phyloP scores from a whole-genome alignment of 2,113 vertebrate genomes.

The Sclerurus mexicanus region DNA sequence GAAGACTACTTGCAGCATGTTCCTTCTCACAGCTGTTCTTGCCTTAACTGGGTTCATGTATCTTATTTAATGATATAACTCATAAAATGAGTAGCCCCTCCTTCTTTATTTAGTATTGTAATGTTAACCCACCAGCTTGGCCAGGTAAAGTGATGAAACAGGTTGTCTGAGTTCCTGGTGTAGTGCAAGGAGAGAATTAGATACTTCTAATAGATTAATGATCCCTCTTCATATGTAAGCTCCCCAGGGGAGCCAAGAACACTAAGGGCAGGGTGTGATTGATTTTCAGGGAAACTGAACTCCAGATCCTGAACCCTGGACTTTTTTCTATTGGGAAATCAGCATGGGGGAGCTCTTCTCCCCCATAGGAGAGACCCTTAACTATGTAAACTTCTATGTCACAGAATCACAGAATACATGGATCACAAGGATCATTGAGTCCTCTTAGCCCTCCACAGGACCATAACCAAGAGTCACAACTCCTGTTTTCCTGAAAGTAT shows the following conservation, averaged over 20 bases:
- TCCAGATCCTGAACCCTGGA: background rate
- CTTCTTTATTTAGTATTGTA: background rate
- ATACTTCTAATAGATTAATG: background rate
- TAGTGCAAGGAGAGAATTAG: background rate
- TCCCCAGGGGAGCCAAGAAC: background rate
- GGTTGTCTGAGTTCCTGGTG: background rate
- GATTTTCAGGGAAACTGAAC: background rate
- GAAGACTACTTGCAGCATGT: background rate
- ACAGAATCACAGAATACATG: background rate
- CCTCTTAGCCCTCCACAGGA: background rate
- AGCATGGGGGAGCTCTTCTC: background rate
- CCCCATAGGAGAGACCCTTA: background rate
- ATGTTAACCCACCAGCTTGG: background rate
- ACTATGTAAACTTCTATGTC: background rate
- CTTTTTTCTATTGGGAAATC: background rate
- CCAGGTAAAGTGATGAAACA: background rate
- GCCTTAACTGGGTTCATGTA: background rate
- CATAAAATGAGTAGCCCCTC: background rate
- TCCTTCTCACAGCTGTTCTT: background rate
- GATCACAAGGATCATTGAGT: background rate
- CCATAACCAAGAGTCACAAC: background rate
- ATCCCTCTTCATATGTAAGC: background rate
- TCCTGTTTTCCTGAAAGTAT: too few species aligned
- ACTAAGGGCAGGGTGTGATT: background rate
- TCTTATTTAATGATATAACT: background rate